phyloP scores from a whole-genome alignment of 2,888 invertebrate species.

The Lypha dubia region DNA sequence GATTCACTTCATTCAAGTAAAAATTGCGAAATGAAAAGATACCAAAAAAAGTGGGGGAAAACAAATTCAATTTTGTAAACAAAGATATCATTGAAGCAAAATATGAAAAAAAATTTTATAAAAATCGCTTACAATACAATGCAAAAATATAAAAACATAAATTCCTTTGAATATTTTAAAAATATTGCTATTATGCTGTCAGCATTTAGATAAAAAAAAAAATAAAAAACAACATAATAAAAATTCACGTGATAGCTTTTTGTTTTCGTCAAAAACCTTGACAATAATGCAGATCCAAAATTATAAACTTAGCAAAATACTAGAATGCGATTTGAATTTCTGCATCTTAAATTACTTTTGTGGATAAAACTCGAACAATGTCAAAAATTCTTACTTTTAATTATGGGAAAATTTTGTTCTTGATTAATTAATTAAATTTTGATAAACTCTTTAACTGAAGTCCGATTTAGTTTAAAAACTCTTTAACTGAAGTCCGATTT shows the following conservation, averaged over 20 bases:
- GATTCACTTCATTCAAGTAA: conserved; percentile 38
- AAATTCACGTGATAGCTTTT: not conserved
- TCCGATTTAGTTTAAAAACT: too few relatives aligned
- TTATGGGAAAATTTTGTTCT: too few relatives aligned
- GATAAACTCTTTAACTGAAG: too few relatives aligned
- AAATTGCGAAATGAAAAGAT: conserved; percentile 44
- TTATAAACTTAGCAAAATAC: too few relatives aligned
- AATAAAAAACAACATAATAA: too few relatives aligned
- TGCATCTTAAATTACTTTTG: too few relatives aligned
- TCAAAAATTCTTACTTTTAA: too few relatives aligned
- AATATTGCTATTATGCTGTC: conserved; percentile 6
- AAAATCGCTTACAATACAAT: conserved; percentile 32
- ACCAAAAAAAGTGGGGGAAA: conserved; percentile 34
- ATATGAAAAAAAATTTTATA: conserved; percentile 51
- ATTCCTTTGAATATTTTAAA: not conserved
- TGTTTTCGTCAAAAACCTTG: conserved; percentile 8
- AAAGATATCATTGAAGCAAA: conserved; percentile 68
- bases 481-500: too few relatives aligned
- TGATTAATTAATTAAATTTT: too few relatives aligned
- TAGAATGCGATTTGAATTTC: too few relatives aligned
- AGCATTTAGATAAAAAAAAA: conserved; percentile 1
- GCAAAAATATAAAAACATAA: not conserved
- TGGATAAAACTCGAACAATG: too few relatives aligned
- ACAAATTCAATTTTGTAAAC: conserved; percentile 62
- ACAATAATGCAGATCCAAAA: not conserved